Conservation (phyloP, 2,113 vertebrate species). For the Passerina amoena region DNA sequence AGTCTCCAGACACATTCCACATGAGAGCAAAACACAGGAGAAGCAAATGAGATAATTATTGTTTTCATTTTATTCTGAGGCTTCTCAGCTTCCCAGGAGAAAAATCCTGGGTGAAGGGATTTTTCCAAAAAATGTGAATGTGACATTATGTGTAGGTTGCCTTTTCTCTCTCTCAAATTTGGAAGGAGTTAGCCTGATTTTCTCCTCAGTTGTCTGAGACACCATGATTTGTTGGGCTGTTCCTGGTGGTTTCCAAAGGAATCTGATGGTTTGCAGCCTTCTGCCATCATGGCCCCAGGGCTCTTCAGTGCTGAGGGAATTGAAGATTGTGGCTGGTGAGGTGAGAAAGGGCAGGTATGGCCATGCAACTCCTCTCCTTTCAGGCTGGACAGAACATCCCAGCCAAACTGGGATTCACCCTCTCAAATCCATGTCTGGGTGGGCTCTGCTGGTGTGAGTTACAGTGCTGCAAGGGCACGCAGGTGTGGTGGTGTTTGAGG, state of each 20-base stretch:
- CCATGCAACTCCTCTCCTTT: neutral
- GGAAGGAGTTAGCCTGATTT: neutral
- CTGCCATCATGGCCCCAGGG: neutral
- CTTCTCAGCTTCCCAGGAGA: too few relatives aligned
- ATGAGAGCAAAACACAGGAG: too few relatives aligned
- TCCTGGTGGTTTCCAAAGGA: neutral
- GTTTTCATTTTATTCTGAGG: too few relatives aligned
- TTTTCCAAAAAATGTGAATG: too few relatives aligned
- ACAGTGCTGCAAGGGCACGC: neutral
- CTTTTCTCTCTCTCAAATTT: neutral
- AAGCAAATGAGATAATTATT: too few relatives aligned
- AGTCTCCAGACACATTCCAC: too few relatives aligned
- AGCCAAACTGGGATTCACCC: fast-evolving
- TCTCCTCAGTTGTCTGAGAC: neutral
- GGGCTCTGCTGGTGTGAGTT: neutral
- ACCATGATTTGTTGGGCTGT: fast-evolving
- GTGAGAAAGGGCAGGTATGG: neutral
- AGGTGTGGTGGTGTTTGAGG: too few relatives aligned
- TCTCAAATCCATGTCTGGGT: neutral
- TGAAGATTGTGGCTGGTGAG: neutral
- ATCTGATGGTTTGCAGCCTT: neutral
- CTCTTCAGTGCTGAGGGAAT: neutral
- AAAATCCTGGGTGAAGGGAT: too few relatives aligned
- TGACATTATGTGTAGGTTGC: neutral
- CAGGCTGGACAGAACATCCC: neutral